Base-by-base conservation (phyloP, 2,113 vertebrate genomes). In the Microtus ochrogaster region DNA sequence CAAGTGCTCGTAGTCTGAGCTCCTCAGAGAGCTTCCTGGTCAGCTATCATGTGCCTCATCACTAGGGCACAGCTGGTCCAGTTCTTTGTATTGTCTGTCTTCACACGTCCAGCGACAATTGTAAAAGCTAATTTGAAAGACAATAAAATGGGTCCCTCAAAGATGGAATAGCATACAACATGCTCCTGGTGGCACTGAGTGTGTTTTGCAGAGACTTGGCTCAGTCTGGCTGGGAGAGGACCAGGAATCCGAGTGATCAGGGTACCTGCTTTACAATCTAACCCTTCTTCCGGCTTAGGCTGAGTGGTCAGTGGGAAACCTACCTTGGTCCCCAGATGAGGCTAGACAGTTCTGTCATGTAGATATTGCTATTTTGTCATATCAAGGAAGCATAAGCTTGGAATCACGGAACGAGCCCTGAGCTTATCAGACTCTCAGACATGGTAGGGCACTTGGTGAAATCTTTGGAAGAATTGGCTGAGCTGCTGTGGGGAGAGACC, bases 11-110 rank as follows among this genome's bases (percentile, higher is more conserved):
- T 12, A 82, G 70, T 70, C 44, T 91, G 52, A 92, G 7, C 39
- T 74, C 77, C 91, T 87, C 47, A 83, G 78, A 95, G 78, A 83
- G 21, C 39, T 96, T 94, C 4, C 58, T 91, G 91, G 72, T 66
- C 72, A 94, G 70, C 49, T 14, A 76, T 11, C 47, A 12, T 90
- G 76, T 77, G 21, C 81, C 28, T 88, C 87, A 28, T 39, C 36
- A 28, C 55, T 88, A 93, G 70, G 22, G 9, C 2, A 83, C 47
- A 84, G 58, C 65, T 41, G 87, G 8, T 84, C 39, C 3, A 49
- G 13, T 94, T 89, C n/a, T 66, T 58, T 41, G 36, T 79, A 39
- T 36, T 22, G 87, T 96, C 76, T 90, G 3, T 94, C 30, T 97
- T 61, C 66, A 17, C 36, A 30, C 63, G 65, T 76, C 9, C 44